Evolutionary conservation across 2,113 vertebrate genomes (phyloP).

Genomic region (Labrus mixtus): DNA sequence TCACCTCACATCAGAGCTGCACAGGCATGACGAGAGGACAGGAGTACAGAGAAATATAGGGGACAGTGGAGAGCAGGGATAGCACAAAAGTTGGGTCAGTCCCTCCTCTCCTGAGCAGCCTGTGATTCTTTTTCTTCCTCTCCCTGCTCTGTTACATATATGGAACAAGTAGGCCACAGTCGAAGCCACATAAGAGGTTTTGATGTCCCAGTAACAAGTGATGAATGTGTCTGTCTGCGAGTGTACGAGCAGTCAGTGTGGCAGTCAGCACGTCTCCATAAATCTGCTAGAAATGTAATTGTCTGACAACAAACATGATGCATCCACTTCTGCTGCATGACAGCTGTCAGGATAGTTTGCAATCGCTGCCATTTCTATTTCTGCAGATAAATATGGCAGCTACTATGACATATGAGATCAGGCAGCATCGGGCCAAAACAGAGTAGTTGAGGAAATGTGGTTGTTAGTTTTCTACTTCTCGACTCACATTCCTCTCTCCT

Average conservation of each 20-base stretch:
- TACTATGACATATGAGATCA: constrained; percentile 30
- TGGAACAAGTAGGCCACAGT: constrained; percentile 38
- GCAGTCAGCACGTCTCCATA: constrained; percentile 37
- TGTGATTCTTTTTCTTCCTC: neutral
- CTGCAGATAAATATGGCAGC: constrained; percentile 27
- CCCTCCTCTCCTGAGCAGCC: constrained; percentile 1
- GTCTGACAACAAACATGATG: constrained; percentile 64
- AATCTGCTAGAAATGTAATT: constrained; percentile 47
- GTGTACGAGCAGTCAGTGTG: constrained; percentile 32
- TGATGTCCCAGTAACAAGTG: constrained; percentile 50
- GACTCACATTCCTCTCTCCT: neutral
- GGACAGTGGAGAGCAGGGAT: constrained; percentile 15
- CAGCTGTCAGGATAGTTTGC: constrained; percentile 62
- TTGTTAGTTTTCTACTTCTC: neutral
- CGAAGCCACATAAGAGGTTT: constrained; percentile 9
- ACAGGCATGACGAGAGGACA: constrained; percentile 52
- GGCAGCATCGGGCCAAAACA: constrained; percentile 3
- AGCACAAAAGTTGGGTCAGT: constrained; percentile 31
- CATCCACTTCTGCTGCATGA: constrained; percentile 40
- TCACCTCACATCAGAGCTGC: constrained; percentile 67
- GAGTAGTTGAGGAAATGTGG: neutral
- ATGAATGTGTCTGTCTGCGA: constrained; percentile 29
- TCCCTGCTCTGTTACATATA: neutral
- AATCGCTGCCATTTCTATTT: constrained; percentile 48
- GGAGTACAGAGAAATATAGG: constrained; percentile 35